phyloP scores from a whole-genome alignment of 2,888 invertebrate genomes.

The Blastobasis lacticolella region DNA sequence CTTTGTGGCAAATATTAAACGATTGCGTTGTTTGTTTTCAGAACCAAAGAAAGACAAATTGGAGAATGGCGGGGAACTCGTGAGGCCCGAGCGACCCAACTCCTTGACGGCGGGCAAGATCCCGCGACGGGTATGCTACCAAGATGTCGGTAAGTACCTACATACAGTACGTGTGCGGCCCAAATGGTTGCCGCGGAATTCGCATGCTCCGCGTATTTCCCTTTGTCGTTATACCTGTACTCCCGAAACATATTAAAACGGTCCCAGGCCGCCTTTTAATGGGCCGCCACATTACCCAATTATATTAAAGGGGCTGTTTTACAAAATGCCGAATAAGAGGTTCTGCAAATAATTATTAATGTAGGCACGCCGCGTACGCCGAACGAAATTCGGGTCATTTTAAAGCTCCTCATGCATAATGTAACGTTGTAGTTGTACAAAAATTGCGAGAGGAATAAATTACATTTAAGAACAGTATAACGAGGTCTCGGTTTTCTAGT shows the following conservation, averaged over 20 bases:
- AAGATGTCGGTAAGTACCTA: conserved; percentile 70
- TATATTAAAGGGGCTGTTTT: conserved; percentile 4
- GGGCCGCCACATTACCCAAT: conserved; percentile 7
- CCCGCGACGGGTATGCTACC: conserved; percentile 86
- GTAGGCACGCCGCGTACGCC: neutral
- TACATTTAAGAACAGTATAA: no score
- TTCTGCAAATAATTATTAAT: conserved; percentile 2
- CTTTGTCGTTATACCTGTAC: conserved; percentile 2
- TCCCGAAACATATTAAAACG: conserved; percentile 5
- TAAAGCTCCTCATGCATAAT: neutral
- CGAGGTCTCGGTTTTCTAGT: no score
- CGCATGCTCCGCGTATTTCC: neutral
- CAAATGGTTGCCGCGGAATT: neutral
- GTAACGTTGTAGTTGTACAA: neutral
- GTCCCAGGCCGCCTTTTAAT: conserved; percentile 3
- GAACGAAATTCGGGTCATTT: neutral
- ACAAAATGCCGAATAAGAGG: conserved; percentile 4
- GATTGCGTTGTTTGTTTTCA: conserved; percentile 65
- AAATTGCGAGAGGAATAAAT: neutral
- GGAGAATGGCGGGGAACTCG: conserved; percentile 77
- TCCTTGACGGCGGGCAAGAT: conserved; percentile 84
- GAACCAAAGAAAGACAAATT: conserved; percentile 96
- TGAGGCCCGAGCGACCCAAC: conserved; percentile 86
- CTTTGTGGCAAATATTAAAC: no score
- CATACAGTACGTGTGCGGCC: neutral